Percentiles rank a stretch among this genome's conserved stretches.
Evolutionary conservation across 2,797 vertebrate species (phyloP).

Genomic region (Sphaeramia orbicularis): DNA sequence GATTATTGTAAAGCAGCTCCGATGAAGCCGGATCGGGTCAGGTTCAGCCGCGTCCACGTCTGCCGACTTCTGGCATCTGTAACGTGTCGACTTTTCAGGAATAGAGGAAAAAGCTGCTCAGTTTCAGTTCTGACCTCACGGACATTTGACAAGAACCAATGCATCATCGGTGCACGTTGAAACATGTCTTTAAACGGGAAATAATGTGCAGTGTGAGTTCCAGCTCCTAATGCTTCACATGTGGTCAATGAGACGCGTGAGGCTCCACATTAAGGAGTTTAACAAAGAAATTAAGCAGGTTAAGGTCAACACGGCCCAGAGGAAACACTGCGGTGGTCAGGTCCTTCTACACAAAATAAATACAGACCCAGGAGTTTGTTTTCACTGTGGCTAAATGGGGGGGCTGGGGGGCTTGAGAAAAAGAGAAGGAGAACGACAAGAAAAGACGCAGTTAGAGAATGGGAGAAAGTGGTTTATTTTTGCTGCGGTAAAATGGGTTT

Average conservation of each 20-base stretch:
- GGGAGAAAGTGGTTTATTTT: conserved; percentile 78
- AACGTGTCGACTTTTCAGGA: conserved; percentile 56
- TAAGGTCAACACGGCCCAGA: conserved; percentile 62
- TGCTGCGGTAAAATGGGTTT: conserved; percentile 71
- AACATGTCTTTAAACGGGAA: conserved; percentile 4
- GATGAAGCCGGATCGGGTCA: conserved; percentile 5
- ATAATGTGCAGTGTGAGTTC: conserved; percentile 12
- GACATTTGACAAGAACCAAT: conserved; percentile 26
- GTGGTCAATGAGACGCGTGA: conserved; percentile 55
- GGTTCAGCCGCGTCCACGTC: conserved; percentile 21
- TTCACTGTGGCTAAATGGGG: conserved; percentile 69
- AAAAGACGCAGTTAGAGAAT: conserved; percentile 17
- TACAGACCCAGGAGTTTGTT: conserved; percentile 74
- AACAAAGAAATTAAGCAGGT: conserved; percentile 67
- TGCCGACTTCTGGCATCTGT: conserved; percentile 57
- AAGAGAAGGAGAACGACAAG: conserved; percentile 17
- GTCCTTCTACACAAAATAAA: conserved; percentile 81
- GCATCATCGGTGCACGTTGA: conserved; percentile 23
- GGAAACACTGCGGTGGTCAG: conserved; percentile 76
- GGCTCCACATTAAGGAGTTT: conserved; percentile 53
- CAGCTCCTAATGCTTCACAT: conserved; percentile 13
- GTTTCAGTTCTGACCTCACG: conserved; percentile 43
- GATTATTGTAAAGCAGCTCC: conserved; percentile 46
- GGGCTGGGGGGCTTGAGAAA: conserved; percentile 29
- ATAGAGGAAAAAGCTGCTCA: conserved; percentile 46